These are phyloP conservation scores for Typhlomys cinereus DNA, from an alignment of 2,113 vertebrate genomes.

Conservation along the genomic window DNA sequence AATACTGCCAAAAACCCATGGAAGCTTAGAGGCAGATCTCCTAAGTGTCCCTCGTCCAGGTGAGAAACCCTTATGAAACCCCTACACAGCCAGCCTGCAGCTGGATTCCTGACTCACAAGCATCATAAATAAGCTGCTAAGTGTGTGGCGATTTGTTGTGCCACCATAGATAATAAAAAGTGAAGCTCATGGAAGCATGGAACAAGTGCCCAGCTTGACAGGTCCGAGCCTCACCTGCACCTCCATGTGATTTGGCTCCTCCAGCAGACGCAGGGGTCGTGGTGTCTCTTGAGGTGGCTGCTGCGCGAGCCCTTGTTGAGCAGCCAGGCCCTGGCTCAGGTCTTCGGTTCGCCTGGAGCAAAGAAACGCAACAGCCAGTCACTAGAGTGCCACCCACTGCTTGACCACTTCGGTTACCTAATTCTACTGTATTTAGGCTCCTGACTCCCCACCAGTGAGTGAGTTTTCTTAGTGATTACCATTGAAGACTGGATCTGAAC, in stretches of 20 bases:
- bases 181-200: background rate
- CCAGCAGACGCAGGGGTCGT: slow-evolving; percentile 78
- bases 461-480: background rate
- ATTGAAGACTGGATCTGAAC: background rate
- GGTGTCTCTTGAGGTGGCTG: slow-evolving; percentile 86
- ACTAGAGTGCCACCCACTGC: background rate
- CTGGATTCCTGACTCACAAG: background rate
- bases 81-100: background rate
- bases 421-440: background rate
- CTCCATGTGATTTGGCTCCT: slow-evolving; percentile 70
- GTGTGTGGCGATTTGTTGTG: background rate
- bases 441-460: background rate
- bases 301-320: slow-evolving; percentile 85
- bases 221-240: slow-evolving; percentile 83
- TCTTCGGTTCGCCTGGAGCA: slow-evolving; percentile 87
- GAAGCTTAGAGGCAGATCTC: background rate
- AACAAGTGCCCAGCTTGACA: background rate
- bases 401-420: background rate
- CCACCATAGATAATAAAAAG: background rate
- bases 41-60: background rate
- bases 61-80: background rate
- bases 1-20: background rate
- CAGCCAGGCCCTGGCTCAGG: slow-evolving; percentile 85
- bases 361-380: slow-evolving; percentile 34
- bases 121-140: background rate